Evolutionary conservation across 2,888 invertebrate genomes (phyloP).

Genomic region (Drosophila melanosoma): DNA sequence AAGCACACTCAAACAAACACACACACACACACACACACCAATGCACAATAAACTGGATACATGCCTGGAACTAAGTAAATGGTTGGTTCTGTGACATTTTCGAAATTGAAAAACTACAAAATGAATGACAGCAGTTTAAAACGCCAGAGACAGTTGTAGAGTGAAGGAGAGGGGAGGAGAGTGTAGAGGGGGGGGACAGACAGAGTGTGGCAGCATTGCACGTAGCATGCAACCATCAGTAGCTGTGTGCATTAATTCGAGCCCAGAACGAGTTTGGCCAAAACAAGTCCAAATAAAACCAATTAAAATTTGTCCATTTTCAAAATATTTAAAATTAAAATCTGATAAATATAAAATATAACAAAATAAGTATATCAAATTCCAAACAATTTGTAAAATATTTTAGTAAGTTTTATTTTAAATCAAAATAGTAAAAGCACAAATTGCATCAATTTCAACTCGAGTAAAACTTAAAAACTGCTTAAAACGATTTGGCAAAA

Average conservation of each 20-base stretch:
- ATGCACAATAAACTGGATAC: constrained; percentile 12
- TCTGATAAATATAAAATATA: too few relatives aligned
- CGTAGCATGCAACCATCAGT: constrained; percentile 21
- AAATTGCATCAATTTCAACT: too few relatives aligned
- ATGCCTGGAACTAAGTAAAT: constrained; percentile 64
- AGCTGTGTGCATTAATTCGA: constrained; percentile 43
- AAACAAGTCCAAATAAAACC: constrained; percentile 28
- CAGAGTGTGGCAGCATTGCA: constrained; percentile 11
- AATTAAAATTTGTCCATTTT: background rate
- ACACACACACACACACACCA: constrained; percentile 2
- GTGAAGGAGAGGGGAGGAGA: background rate
- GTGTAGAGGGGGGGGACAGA: background rate
- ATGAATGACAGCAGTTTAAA: constrained; percentile 79
- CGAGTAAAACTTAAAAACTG: too few relatives aligned
- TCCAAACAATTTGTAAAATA: too few relatives aligned
- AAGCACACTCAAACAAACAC: constrained; percentile 48
- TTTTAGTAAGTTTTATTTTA: too few relatives aligned
- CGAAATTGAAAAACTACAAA: constrained; percentile 81
- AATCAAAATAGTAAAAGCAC: too few relatives aligned
- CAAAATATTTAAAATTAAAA: background rate
- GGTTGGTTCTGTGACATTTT: constrained; percentile 79
- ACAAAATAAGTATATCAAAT: too few relatives aligned
- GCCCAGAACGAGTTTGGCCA: constrained; percentile 23
- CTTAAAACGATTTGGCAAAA: too few relatives aligned
- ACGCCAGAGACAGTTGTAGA: constrained; percentile 15